Percentiles rank a stretch among this genome's conserved stretches.
Evolutionary conservation across 2,113 vertebrate genomes (phyloP).

Genomic region (Saguinus midas): DNA sequence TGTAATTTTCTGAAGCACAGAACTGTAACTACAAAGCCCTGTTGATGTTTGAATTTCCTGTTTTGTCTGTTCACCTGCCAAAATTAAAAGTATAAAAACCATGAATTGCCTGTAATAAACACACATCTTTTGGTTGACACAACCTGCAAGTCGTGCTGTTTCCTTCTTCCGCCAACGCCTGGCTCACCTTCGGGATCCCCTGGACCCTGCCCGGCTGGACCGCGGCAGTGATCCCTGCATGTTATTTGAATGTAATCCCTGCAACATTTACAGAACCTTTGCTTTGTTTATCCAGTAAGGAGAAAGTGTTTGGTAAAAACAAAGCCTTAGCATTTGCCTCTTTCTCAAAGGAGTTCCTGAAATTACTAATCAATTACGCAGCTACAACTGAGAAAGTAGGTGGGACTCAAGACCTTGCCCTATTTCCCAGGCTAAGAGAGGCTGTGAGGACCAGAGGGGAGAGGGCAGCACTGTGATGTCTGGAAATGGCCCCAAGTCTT

Average conservation of each 20-base stretch:
- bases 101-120: too few species aligned
- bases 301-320: conserved; percentile 52
- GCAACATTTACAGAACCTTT: conserved; percentile 56
- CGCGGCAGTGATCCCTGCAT: neutral
- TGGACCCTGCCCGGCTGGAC: too few species aligned
- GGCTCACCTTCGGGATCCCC: too few species aligned
- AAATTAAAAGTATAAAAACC: too few species aligned
- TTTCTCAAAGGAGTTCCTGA: conserved; percentile 33
- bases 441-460: neutral
- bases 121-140: too few species aligned
- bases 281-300: conserved; percentile 47
- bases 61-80: too few species aligned
- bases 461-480: neutral
- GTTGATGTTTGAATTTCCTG: too few species aligned
- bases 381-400: neutral
- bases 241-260: neutral
- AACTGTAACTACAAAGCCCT: too few species aligned
- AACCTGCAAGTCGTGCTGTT: too few species aligned
- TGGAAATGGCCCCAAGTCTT: neutral
- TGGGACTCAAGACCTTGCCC: neutral
- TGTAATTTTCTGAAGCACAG: too few species aligned
- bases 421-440: neutral
- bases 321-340: neutral
- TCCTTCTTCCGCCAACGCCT: too few species aligned
- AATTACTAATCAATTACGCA: neutral